Percentiles rank a stretch among this genome's conserved stretches.
phyloP scores from a whole-genome alignment of 2,888 invertebrate species.

The Parnassius glacialis region DNA sequence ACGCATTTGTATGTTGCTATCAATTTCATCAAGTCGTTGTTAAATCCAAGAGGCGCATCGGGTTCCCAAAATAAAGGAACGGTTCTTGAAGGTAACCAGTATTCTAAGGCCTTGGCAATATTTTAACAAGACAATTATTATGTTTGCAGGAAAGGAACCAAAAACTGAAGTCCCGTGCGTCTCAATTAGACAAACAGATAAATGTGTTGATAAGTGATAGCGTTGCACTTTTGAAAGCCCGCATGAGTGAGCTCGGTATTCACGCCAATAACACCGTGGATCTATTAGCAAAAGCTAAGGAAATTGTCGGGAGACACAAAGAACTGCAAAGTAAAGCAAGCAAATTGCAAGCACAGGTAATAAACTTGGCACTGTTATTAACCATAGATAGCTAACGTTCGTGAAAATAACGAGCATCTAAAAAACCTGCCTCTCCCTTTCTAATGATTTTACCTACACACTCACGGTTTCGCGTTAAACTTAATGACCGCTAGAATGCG shows the following conservation, averaged over 20 bases:
- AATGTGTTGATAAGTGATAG: slow-evolving; percentile 95
- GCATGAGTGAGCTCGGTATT: slow-evolving; percentile 95
- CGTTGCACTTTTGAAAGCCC: slow-evolving; percentile 91
- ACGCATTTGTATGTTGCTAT: slow-evolving; percentile 14
- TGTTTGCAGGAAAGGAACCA: slow-evolving; percentile 86
- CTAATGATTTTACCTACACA: too few relatives aligned
- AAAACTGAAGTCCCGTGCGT: slow-evolving; percentile 89
- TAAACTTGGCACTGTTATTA: neutral
- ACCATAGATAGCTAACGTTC: too few relatives aligned
- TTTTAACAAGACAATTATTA: slow-evolving; percentile 15
- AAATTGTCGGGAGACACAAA: slow-evolving; percentile 95
- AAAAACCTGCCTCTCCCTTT: too few relatives aligned
- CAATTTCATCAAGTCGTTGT: slow-evolving; percentile 7
- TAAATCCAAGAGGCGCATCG: slow-evolving; percentile 15
- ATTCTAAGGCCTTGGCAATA: neutral
- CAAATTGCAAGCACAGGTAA: slow-evolving; percentile 91
- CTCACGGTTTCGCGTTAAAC: too few relatives aligned
- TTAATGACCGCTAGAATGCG: too few relatives aligned
- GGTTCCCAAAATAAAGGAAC: slow-evolving; percentile 9
- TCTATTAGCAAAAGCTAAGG: slow-evolving; percentile 91
- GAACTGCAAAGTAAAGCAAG: slow-evolving; percentile 94
- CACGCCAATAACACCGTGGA: slow-evolving; percentile 93
- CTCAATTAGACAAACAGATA: slow-evolving; percentile 96
- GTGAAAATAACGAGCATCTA: too few relatives aligned
- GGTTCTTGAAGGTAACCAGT: slow-evolving; percentile 16